Conservation (phyloP, 2,113 vertebrate species). For the Pseudopipra pipra region DNA sequence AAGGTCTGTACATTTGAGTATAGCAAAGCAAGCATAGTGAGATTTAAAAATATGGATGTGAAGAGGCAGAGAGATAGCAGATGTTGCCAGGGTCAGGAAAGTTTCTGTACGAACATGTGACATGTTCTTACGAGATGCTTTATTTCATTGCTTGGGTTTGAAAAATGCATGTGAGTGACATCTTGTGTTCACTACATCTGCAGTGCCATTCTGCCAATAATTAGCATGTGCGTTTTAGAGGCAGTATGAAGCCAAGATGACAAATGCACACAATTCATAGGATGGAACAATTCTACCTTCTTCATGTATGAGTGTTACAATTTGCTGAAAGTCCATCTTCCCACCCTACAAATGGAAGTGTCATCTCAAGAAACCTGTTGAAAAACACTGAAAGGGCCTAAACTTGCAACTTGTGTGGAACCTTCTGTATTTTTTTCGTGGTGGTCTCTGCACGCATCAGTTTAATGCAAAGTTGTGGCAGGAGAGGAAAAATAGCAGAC, state of each 20-base stretch:
- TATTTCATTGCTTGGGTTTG: background rate
- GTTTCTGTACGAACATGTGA: background rate
- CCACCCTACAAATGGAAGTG: background rate
- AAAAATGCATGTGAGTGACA: constrained; percentile 20
- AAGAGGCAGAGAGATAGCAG: background rate
- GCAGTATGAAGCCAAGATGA: background rate
- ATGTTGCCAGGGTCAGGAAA: background rate
- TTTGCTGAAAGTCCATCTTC: background rate
- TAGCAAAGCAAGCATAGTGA: background rate
- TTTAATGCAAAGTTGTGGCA: background rate
- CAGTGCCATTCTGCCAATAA: background rate
- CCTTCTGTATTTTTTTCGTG: background rate
- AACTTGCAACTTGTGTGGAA: background rate
- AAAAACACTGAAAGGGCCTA: background rate
- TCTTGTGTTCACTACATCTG: background rate
- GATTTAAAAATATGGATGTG: background rate
- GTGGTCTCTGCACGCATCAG: background rate
- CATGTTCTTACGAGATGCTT: rapidly evolving
- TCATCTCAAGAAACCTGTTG: background rate
- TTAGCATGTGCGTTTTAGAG: background rate
- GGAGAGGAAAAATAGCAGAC: background rate
- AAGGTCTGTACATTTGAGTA: background rate
- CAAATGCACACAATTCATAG: background rate
- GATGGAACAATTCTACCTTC: background rate
- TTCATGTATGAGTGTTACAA: background rate